phyloP scores from a whole-genome alignment of 2,888 invertebrate species.

The Neocrepidodera transversa region DNA sequence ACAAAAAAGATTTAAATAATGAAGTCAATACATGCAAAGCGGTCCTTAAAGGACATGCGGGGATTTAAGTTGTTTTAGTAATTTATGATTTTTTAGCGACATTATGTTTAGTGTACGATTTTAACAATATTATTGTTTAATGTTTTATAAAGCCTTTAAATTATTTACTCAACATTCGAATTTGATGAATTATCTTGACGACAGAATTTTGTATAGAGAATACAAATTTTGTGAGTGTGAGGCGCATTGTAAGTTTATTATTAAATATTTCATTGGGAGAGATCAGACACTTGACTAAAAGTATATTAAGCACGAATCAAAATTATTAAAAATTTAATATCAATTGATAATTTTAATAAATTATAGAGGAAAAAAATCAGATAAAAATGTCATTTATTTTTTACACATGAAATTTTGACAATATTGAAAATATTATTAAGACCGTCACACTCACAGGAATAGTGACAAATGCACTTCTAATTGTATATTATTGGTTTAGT shows the following conservation, averaged over 20 bases:
- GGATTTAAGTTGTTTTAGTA: conserved; percentile 52
- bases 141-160: conserved; percentile 50
- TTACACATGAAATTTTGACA: too few relatives aligned
- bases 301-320: too few relatives aligned
- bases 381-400: too few relatives aligned
- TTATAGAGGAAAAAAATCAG: too few relatives aligned
- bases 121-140: conserved; percentile 55
- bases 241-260: conserved; percentile 1
- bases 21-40: conserved; percentile 23
- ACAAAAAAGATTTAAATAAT: background rate
- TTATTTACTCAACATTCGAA: conserved; percentile 28
- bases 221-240: conserved; percentile 24
- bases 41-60: conserved; percentile 44
- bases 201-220: conserved; percentile 23
- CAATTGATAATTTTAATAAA: too few relatives aligned
- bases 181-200: conserved; percentile 15
- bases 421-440: too few relatives aligned
- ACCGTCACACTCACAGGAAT: background rate
- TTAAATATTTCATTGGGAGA: too few relatives aligned
- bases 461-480: conserved; percentile 19
- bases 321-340: too few relatives aligned
- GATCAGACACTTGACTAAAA: too few relatives aligned
- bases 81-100: conserved; percentile 50
- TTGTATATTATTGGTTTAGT: conserved; percentile 40
- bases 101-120: conserved; percentile 56